Base-by-base conservation (phyloP, 2,797 vertebrate genomes). In the Pitangus sulphuratus region DNA sequence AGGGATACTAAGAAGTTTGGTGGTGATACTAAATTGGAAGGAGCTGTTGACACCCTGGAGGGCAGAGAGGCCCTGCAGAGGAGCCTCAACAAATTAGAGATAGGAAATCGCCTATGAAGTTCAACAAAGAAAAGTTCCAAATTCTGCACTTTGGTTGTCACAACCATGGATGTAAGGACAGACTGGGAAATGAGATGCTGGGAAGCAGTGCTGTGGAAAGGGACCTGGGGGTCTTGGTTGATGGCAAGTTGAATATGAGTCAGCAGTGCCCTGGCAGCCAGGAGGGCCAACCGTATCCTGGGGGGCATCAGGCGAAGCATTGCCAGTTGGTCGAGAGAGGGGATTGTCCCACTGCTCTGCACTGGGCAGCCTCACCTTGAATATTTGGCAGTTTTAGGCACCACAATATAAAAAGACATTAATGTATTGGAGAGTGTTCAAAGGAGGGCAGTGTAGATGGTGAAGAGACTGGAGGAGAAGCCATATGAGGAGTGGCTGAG, bases 311-410 rank as follows among this genome's bases (percentile, higher is more conserved):
- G 14, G 31, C 7, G 2, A 11, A 62, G 33, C 31, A 28, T 15
- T 0, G 0, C 12, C 50, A 42, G 3, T 26, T 0, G 1, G 6
- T 5, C 1, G 3, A 11, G 18, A 6, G 42, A n/a, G 12, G 18
- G 8, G 5, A 57, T 37, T 57, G 35, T n/a, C 14, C 12, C 0
- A 0, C 31, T 26, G n/a, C 12, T 66, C 44, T 65, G 44, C 21
- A 12, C 24, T 47, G 62, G 24, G 44, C 2, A 4, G 12, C n/a
- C n/a, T 65, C 62, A 47, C 44, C n/a, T 65, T 12, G 2, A 47
- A 17, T 26, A 11, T 18, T 47, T 25, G n/a, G 44, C 44, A 47
- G 16, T 47, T 47, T 47, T 12, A n/a, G 44, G 16, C 44, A 64
- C 30, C 11, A 15, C 40, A 64, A 44, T 31, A 31, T 25, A 35